These are phyloP conservation scores for Upupa epops DNA, from an alignment of 2,113 vertebrate species.

Conservation along the genomic window DNA sequence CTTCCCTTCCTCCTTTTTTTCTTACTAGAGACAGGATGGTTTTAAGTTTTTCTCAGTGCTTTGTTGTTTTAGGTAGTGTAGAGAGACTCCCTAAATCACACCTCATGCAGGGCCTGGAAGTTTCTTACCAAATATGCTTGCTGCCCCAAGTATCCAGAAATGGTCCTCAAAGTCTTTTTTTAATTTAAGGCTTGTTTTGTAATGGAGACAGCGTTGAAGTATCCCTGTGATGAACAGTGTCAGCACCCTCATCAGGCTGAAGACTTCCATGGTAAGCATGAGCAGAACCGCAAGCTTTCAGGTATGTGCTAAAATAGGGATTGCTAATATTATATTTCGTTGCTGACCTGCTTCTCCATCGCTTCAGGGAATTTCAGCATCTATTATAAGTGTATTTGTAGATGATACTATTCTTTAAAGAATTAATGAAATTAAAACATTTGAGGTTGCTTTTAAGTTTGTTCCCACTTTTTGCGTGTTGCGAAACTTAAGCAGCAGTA, in stretches of 20 bases:
- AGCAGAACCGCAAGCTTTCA: slow-evolving; percentile 66
- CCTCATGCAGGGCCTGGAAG: neutral
- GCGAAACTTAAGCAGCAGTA: neutral
- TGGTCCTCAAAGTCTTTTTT: neutral
- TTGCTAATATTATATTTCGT: neutral
- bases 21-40: neutral
- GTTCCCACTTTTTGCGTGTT: neutral
- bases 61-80: neutral
- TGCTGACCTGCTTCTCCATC: neutral
- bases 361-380: neutral
- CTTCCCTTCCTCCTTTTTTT: neutral
- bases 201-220: slow-evolving; percentile 59
- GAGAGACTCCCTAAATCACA: neutral
- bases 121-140: neutral
- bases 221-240: slow-evolving; percentile 58
- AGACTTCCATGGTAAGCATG: slow-evolving; percentile 36
- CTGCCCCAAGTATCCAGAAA: neutral
- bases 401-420: neutral
- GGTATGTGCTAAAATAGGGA: slow-evolving; percentile 52
- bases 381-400: neutral
- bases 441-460: neutral
- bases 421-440: neutral
- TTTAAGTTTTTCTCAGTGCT: neutral
- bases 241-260: slow-evolving; percentile 64
- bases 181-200: neutral